Conservation (phyloP, 1,140 invertebrate species). For the Formica exsecta region DNA sequence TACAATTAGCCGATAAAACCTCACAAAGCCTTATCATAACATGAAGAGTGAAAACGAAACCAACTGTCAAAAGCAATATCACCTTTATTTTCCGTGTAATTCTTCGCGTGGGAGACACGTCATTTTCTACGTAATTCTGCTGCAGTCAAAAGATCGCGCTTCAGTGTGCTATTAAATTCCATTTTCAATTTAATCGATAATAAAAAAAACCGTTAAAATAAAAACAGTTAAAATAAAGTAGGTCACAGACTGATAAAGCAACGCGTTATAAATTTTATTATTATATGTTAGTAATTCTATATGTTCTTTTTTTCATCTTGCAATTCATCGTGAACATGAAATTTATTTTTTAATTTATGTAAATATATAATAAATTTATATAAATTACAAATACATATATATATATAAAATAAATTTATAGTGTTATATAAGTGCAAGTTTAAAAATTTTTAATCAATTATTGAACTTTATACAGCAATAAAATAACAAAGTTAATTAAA, state of each 20-base stretch:
- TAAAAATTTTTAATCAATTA: neutral
- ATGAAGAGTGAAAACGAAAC: neutral
- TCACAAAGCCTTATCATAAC: slow-evolving; percentile 18
- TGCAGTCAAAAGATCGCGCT: neutral
- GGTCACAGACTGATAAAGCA: neutral
- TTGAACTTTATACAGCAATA: neutral
- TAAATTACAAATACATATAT: too few relatives aligned
- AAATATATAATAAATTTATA: too few relatives aligned
- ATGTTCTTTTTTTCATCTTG: neutral
- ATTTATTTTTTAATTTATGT: neutral
- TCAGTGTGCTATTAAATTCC: neutral
- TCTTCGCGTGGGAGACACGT: slow-evolving; percentile 2
- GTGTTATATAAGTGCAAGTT: neutral
- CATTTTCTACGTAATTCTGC: neutral
- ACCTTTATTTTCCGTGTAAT: slow-evolving; percentile 10
- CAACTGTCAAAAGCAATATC: slow-evolving; percentile 1
- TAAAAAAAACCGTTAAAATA: neutral
- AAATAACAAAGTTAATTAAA: slow-evolving; percentile 9
- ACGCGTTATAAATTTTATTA: neutral
- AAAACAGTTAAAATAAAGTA: neutral
- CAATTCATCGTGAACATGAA: neutral
- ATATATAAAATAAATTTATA: too few relatives aligned
- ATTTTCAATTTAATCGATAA: neutral
- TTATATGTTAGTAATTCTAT: neutral
- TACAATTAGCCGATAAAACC: slow-evolving; percentile 59